These are phyloP conservation scores for Melanerpes aurifrons DNA, from an alignment of 2,113 vertebrate genomes.

Conservation along the genomic window DNA sequence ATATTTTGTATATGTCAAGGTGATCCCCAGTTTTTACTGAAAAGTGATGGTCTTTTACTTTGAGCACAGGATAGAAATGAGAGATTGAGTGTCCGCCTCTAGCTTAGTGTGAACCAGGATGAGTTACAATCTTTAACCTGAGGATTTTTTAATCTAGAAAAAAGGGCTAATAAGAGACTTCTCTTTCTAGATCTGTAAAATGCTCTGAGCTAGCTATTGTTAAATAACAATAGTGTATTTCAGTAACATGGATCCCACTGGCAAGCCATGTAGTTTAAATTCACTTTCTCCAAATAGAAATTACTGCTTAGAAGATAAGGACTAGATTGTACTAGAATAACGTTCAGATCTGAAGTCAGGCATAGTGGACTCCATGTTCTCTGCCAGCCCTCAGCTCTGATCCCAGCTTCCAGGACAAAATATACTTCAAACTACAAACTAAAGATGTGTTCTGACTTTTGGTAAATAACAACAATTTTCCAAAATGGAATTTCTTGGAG, in stretches of 20 bases:
- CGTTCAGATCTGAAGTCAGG: not conserved
- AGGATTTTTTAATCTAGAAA: not conserved
- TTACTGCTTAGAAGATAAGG: not conserved
- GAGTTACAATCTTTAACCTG: not conserved
- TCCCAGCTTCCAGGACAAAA: not conserved
- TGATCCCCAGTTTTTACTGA: not conserved
- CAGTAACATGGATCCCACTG: not conserved
- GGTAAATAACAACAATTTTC: constrained; percentile 11
- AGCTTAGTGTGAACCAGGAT: not conserved
- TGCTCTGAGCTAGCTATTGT: not conserved
- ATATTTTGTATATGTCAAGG: not conserved
- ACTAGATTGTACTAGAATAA: not conserved
- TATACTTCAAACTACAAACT: not conserved
- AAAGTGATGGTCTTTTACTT: not conserved
- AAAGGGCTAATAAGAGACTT: not conserved
- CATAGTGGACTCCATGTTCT: not conserved
- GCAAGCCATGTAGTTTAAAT: not conserved
- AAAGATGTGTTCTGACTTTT: not conserved
- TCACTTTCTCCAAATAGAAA: not conserved
- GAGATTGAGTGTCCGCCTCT: not conserved
- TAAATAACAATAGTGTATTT: not conserved
- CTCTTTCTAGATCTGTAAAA: not conserved
- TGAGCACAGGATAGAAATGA: not conserved
- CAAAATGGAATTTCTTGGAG: constrained; percentile 4
- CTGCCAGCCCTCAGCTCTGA: not conserved